Base-by-base conservation (phyloP, 1,140 invertebrate genomes). In the Trichonephila inaurata region DNA sequence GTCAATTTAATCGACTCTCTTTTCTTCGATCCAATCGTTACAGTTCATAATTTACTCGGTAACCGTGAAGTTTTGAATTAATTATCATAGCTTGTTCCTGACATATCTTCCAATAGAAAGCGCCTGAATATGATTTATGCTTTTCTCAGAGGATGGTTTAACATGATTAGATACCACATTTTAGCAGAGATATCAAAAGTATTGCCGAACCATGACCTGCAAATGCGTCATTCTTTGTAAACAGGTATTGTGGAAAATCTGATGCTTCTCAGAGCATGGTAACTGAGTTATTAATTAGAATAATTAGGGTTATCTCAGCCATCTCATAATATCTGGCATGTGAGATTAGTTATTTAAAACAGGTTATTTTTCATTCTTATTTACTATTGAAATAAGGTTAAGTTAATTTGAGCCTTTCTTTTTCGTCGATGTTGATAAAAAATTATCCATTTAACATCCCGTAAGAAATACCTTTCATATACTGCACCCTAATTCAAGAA, bases 131-230 rank as follows among this genome's bases (percentile, higher is more conserved):
- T 77, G 69, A 77, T 77, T 77, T 77, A 77, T 77, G 69, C 28
- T 77, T 77, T 77, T 24, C 69, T 77, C 14, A 77, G 69, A 77
- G 69, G 69, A 18, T 77, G 28, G 28, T 77, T 77, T 40, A 77
- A 77, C 69, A 77, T 77, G 69, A 77, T 77, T 77, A 77, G 69
- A 77, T 77, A 77, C 69, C 33, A 77, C 33, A 77, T 77, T 40
- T 77, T 77, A 77, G 69, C 69, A 77, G 69, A 77, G 69, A 77
- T 77, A 77, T 77, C 69, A 77, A 77, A 77, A 77, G 28, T 77
- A 40, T 7, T 77, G 14, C 16, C 33, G 14, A 77, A 77, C 69
- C 69, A 3, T 77, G 69, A 77, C 69, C 24, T 0, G 33, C 14
- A 33, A 33, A 77, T 77, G 33, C 18, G 28, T 77, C 28, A 16